phyloP scores from a whole-genome alignment of 2,888 invertebrate genomes.

The Orgyia antiqua region DNA sequence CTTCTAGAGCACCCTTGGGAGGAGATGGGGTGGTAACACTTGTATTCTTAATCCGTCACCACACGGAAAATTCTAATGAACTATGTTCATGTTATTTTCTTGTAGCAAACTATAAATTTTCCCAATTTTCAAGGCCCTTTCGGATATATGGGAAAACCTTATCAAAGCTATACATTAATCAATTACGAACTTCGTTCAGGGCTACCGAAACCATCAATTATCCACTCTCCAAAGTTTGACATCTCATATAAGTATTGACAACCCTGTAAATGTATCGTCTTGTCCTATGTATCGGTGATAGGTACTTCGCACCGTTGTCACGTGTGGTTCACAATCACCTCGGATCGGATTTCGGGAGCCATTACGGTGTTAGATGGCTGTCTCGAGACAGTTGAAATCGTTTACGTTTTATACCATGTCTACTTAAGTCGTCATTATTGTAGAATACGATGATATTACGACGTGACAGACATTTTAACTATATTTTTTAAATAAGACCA shows the following conservation, averaged over 20 bases:
- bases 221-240: conserved; percentile 22
- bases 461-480: conserved; percentile 21
- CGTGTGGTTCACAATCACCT: conserved; percentile 27
- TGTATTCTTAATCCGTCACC: no score
- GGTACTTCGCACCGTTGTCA: conserved; percentile 32
- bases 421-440: conserved; percentile 20
- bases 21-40: no score
- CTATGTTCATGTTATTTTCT: no score
- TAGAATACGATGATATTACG: conserved; percentile 12
- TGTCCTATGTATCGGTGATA: conserved; percentile 21
- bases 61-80: no score
- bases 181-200: conserved; percentile 2
- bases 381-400: conserved; percentile 30
- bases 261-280: conserved; percentile 6
- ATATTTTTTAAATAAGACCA: no score
- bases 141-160: conserved; percentile 1
- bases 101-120: no score
- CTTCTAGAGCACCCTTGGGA: no score
- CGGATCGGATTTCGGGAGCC: conserved; percentile 32
- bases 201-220: conserved; percentile 17
- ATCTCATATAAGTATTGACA: conserved; percentile 16
- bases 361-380: conserved; percentile 32
- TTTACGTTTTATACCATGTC: conserved; percentile 25
- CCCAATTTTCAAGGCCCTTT: no score
- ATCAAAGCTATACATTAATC: conserved; percentile 19